phyloP scores from a whole-genome alignment of 2,113 vertebrate species.

The Coturnix japonica region DNA sequence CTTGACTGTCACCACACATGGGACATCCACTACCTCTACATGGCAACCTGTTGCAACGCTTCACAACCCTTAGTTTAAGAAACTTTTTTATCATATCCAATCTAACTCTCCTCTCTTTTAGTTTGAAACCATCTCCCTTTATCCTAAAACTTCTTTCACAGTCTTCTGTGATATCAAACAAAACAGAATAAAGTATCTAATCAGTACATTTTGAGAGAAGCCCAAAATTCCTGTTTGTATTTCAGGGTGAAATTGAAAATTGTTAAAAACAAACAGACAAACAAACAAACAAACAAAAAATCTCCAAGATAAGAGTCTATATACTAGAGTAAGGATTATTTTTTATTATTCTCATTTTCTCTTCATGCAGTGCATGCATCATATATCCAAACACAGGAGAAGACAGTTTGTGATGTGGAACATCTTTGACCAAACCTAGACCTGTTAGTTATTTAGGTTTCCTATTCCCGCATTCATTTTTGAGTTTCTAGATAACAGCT shows the following conservation, averaged over 20 bases:
- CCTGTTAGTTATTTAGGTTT: neutral
- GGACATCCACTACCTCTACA: no score
- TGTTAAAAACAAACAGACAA: neutral
- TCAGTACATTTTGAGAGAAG: rapidly evolving
- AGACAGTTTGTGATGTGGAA: neutral
- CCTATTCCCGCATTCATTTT: neutral
- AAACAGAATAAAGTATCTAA: neutral
- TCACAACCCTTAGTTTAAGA: no score
- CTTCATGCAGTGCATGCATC: neutral
- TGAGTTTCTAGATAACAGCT: neutral
- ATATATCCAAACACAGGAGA: neutral
- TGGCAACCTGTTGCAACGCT: no score
- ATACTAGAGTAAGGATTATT: neutral
- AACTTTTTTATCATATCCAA: no score
- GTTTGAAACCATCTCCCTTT: no score
- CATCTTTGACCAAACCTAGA: neutral
- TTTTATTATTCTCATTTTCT: neutral
- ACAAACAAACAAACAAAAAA: neutral
- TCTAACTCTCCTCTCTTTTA: no score
- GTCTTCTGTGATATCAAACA: neutral
- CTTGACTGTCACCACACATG: no score
- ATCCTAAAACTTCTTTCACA: no score
- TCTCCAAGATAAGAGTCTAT: neutral
- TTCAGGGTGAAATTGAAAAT: neutral
- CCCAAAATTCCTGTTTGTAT: neutral